Conservation (phyloP, 2,888 invertebrate species). For the Morpho helenor region DNA sequence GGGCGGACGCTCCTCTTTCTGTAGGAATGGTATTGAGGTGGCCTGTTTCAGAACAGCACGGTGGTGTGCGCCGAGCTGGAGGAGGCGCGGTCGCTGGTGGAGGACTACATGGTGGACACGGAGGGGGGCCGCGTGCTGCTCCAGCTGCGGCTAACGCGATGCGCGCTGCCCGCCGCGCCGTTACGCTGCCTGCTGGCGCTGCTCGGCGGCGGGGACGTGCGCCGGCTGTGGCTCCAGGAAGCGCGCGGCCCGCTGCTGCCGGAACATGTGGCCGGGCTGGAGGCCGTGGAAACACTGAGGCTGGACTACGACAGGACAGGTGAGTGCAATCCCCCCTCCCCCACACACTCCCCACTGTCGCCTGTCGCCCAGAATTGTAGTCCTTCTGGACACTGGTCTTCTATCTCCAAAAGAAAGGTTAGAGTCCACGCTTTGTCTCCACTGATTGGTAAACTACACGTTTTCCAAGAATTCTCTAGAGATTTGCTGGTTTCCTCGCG, state of each 20-base stretch:
- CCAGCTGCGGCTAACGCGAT: neutral
- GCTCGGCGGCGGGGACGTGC: neutral
- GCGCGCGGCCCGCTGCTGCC: neutral
- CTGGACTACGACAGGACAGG: neutral
- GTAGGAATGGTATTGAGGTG: too few species aligned
- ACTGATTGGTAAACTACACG: neutral
- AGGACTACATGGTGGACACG: neutral
- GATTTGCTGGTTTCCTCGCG: neutral
- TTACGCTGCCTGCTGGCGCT: neutral
- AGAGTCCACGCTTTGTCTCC: too few species aligned
- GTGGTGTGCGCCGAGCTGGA: conserved; percentile 6
- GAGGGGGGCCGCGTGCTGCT: neutral
- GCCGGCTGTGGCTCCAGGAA: neutral
- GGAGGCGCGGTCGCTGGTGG: neutral
- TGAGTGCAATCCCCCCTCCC: neutral
- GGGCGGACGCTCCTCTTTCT: neutral
- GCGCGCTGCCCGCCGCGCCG: conserved; percentile 7
- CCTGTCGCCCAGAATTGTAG: too few species aligned
- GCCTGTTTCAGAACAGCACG: conserved; percentile 1
- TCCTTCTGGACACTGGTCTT: too few species aligned
- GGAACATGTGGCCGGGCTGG: neutral
- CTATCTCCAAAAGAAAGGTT: too few species aligned
- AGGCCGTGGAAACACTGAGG: neutral
- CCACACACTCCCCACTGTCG: neutral
- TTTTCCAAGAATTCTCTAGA: neutral